A percentile compares a stretch with the other conserved stretches of the same genome.
Evolutionary conservation across 2,888 invertebrate genomes (phyloP).

Genomic region (Drosophila fulvimacula): DNA sequence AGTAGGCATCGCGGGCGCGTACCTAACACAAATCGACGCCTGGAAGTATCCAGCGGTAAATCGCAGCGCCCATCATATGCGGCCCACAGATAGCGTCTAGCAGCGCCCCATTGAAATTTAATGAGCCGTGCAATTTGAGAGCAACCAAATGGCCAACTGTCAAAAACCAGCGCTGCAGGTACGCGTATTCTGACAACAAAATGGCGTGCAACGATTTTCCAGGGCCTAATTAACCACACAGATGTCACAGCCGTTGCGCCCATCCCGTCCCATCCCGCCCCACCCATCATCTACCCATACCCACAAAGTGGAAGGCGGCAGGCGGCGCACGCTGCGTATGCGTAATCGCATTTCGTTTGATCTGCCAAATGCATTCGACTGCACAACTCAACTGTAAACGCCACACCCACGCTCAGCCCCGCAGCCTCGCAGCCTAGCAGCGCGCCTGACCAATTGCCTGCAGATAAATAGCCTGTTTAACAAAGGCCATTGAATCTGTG

Average conservation of each 20-base stretch:
- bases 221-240: slow-evolving; percentile 57
- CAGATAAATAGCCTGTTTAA: slow-evolving; percentile 16
- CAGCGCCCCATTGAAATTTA: slow-evolving; percentile 51
- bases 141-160: slow-evolving; percentile 64
- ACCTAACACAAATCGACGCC: slow-evolving; percentile 26
- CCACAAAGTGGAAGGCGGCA: slow-evolving; percentile 13
- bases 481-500: slow-evolving; percentile 16
- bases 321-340: slow-evolving; percentile 37
- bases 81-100: slow-evolving; percentile 14
- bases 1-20: slow-evolving; percentile 51
- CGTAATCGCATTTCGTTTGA: slow-evolving; percentile 64
- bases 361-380: slow-evolving; percentile 55
- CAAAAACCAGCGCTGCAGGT: slow-evolving; percentile 53
- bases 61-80: slow-evolving; percentile 21
- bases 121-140: slow-evolving; percentile 66
- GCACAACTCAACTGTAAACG: slow-evolving; percentile 47
- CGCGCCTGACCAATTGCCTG: slow-evolving; percentile 12
- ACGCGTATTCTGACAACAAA: slow-evolving; percentile 56
- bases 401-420: slow-evolving; percentile 9
- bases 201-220: slow-evolving; percentile 61
- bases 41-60: slow-evolving; percentile 53
- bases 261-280: too few relatives aligned
- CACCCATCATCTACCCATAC: neutral
- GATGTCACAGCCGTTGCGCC: slow-evolving; percentile 24
- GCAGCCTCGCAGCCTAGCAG: neutral